Evolutionary conservation across 53 echinoderm and acorn worm species (phyloP), one percentile per base, ranked within the genome.

Genomic region (Arbacia lixula): DNA sequence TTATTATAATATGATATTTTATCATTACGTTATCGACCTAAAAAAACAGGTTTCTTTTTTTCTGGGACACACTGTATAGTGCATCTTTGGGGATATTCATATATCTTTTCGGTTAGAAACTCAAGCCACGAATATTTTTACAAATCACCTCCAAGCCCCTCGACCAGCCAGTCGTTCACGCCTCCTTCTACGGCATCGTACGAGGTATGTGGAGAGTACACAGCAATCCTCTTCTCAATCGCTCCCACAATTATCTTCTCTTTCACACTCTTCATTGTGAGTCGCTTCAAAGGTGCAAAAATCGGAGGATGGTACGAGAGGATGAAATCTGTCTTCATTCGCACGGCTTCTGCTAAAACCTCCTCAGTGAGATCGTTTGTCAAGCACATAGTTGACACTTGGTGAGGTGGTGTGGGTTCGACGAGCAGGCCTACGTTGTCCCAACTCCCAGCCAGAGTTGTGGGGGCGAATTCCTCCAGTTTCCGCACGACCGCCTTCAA

Each of bases 271-370:
- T 68, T 73, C 93, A 91, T 89, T 12, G 93, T 96, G 34, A 96
- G 76, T 33, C 90, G 84, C 61, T 96, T 93, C 73, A 96, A 61
- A 17, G 94, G 87, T 20, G n/a, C 71, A 74, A 96, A 96, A 36
- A 96, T 96, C 10, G 96, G 96, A 30, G 96, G 96, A 90, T 96
- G 96, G 53, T 96, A 96, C 0, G 96, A 85, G 71, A 96, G 67
- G 87, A 96, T 96, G 25, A 96, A 66, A 69, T 87, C 71, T 5
- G 86, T 29, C 37, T 67, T 83, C 14, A 83, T 85, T 16, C 71
- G 30, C 16, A 94, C 79, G 17, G 96, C 96, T 37, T 96, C 96
- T 5, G 61, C 75, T 37, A 96, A 36, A n/a, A 96, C 93, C 33
- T 76, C 93, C 20, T 93, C 93, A 2, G 96, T 96, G 40, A 96